A percentile compares a stretch with the other conserved stretches of the same genome.
phyloP scores from a whole-genome alignment of 2,113 vertebrate species.

The Tragelaphus imberbis region DNA sequence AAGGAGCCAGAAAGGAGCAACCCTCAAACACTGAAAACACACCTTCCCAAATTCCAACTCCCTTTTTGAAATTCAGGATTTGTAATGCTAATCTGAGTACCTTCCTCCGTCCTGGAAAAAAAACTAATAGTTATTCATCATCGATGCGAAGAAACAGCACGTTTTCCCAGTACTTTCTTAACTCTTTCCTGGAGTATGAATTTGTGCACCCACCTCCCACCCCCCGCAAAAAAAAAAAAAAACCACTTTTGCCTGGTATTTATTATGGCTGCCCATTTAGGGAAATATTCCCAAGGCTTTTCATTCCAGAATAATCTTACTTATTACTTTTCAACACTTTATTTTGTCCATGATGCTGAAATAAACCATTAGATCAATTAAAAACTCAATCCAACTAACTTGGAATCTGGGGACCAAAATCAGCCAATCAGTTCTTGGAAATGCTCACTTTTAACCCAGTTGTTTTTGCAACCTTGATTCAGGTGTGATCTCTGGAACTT shows the following conservation, averaged over 20 bases:
- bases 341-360: background rate
- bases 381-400: background rate
- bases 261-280: background rate
- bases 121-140: conserved; percentile 53
- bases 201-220: no score
- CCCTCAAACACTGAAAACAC: conserved; percentile 38
- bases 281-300: conserved; percentile 38
- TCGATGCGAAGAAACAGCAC: conserved; percentile 59
- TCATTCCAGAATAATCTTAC: conserved; percentile 21
- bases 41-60: conserved; percentile 22
- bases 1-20: conserved; percentile 55
- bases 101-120: conserved; percentile 9
- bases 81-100: conserved; percentile 43
- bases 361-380: background rate
- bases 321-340: background rate
- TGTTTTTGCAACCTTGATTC: background rate
- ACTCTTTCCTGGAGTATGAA: conserved; percentile 21
- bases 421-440: background rate
- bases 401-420: conserved; percentile 14
- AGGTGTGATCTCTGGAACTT: background rate
- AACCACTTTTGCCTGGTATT: background rate
- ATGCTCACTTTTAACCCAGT: background rate
- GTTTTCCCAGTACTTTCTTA: conserved; percentile 57
- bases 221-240: no score
- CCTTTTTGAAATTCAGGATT: conserved; percentile 45